These are phyloP conservation scores for Tyrannus savana DNA, from an alignment of 2,113 vertebrate species.

Conservation along the genomic window DNA sequence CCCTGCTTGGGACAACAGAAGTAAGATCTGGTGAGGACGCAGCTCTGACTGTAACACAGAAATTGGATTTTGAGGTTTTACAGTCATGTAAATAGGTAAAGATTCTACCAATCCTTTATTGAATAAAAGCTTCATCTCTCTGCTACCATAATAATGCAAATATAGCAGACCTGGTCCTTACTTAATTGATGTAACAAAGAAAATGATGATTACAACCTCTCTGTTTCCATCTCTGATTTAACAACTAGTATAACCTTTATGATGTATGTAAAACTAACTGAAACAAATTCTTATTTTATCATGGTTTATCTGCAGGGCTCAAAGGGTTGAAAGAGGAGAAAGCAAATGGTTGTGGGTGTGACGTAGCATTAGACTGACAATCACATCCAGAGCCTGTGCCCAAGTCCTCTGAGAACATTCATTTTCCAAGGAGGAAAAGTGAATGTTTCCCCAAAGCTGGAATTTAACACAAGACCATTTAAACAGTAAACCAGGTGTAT, in stretches of 20 bases:
- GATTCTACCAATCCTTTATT: background rate
- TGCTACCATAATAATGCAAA: background rate
- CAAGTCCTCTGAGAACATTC: conserved; percentile 24
- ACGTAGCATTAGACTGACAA: background rate
- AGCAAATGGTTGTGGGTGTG: background rate
- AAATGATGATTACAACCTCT: background rate
- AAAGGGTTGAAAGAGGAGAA: background rate
- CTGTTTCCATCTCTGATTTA: background rate
- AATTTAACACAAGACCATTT: conserved; percentile 55
- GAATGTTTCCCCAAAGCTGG: conserved; percentile 50
- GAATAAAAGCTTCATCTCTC: background rate
- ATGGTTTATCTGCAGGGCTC: background rate
- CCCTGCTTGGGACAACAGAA: background rate
- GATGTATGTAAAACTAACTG: background rate
- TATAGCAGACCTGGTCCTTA: background rate
- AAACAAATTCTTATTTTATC: background rate
- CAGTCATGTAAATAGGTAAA: fast-evolving
- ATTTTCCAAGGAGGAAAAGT: conserved; percentile 21
- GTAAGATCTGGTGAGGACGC: background rate
- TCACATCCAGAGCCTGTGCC: background rate
- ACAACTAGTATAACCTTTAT: background rate
- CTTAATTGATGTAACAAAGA: background rate
- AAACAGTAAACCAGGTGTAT: conserved; percentile 36
- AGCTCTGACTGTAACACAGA: background rate
- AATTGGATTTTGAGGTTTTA: background rate